Evolutionary conservation across 1,140 invertebrate genomes (phyloP).

Genomic region (Drosophila pseudoananassae): DNA sequence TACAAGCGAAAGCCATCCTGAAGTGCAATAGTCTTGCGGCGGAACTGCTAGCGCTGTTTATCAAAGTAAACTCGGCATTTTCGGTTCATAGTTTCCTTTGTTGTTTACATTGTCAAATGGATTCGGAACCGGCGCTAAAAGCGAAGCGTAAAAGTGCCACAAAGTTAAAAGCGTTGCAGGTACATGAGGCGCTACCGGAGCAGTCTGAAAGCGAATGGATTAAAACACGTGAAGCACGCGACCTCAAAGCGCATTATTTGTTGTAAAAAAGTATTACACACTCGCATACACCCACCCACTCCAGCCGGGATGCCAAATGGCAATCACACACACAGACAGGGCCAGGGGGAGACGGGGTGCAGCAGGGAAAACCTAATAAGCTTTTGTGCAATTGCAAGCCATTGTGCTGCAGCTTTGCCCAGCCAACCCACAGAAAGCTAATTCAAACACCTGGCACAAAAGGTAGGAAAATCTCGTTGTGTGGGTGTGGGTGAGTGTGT

Average conservation of each 20-base stretch:
- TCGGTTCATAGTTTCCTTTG: slow-evolving; percentile 39
- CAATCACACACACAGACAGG: slow-evolving; percentile 30
- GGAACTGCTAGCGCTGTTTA: slow-evolving; percentile 33
- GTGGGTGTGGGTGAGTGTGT: slow-evolving; percentile 8
- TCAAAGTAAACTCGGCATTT: slow-evolving; percentile 40
- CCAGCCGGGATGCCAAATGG: slow-evolving; percentile 30
- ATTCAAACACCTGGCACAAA: slow-evolving; percentile 78
- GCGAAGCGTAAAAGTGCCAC: slow-evolving; percentile 43
- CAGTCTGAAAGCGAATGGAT: slow-evolving; percentile 45
- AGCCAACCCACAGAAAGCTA: slow-evolving; percentile 71
- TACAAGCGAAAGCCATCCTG: neutral
- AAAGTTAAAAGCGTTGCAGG: slow-evolving; percentile 21
- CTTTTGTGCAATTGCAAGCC: slow-evolving; percentile 78
- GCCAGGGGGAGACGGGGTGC: neutral
- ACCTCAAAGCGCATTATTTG: slow-evolving; percentile 76
- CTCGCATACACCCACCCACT: slow-evolving; percentile 19
- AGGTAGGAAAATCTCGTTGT: slow-evolving; percentile 51
- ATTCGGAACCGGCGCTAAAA: slow-evolving; percentile 42
- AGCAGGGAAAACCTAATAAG: slow-evolving; percentile 68
- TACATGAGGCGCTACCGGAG: slow-evolving; percentile 1
- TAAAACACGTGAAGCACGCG: slow-evolving; percentile 53
- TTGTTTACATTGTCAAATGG: slow-evolving; percentile 52
- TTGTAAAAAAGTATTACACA: slow-evolving; percentile 63
- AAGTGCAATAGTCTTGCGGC: slow-evolving; percentile 7
- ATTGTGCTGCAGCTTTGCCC: slow-evolving; percentile 52